Base-by-base conservation (phyloP, 2,797 vertebrate genomes). In the Dipus sagitta region DNA sequence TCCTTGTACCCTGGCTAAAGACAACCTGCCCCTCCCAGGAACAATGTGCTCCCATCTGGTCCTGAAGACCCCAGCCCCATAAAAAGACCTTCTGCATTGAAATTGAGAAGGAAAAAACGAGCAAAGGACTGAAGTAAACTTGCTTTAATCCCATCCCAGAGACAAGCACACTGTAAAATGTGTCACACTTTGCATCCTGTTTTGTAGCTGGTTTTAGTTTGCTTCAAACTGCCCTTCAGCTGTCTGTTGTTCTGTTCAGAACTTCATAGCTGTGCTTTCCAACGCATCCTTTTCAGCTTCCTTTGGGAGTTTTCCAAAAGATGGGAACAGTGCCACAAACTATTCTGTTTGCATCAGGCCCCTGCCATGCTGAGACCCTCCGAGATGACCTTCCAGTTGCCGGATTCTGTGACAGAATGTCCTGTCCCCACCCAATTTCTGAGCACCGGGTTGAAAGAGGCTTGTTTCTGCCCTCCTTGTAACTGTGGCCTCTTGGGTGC, bases 231-330 rank as follows among this genome's bases (percentile, higher is more conserved):
- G 20, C 47, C 90, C 64, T 71, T 68, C 67, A 54, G 64, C 78
- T 74, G 79, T 54, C 75, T 30, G n/a, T 71, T 82, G 34, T 67
- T 92, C 77, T 54, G 68, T 79, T 90, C n/a, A 20, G 67, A 91
- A 67, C 52, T 58, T 38, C 8, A 0, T 8, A 21, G 52, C 91
- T 58, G 0, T 58, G 26, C 81, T 88, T 86, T 81, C 71, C 15
- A 67, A n/a, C 6, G 10, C 4, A 17, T 32, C 32, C 38, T 81
- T 91, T 28, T 13, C 58, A 26, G 47, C 60, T 72, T 65, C 74
- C 60, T 79, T 14, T 1, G n/a, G 28, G 54, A 21, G 12, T 6
- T 6, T 38, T 92, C 30, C 81, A 87, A 17, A 75, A 72, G 93
- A 67, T 6, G 38, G 60, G 54, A 38, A 32, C 18, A 0, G 1